Evolutionary conservation across 2,797 vertebrate species (phyloP).

Genomic region (Tapirus indicus): DNA sequence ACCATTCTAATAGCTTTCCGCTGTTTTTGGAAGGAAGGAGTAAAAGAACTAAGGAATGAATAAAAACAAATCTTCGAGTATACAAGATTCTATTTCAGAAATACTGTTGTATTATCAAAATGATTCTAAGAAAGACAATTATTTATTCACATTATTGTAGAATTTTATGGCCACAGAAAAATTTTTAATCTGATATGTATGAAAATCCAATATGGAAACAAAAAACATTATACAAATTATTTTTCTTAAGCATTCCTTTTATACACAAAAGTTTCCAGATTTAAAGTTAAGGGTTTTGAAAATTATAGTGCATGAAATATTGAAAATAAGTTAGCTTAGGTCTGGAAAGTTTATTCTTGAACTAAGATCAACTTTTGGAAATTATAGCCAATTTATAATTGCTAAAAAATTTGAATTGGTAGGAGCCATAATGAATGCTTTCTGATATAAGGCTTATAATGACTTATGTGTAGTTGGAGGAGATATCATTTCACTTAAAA

Average conservation of each 20-base stretch:
- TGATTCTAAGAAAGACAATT: neutral
- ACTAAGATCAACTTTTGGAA: slow-evolving; percentile 40
- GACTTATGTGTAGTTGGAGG: neutral
- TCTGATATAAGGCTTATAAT: neutral
- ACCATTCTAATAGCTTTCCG: slow-evolving; percentile 50
- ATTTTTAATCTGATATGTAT: neutral
- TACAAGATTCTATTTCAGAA: neutral
- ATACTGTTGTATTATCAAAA: neutral
- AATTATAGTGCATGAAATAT: neutral
- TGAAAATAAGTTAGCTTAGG: neutral
- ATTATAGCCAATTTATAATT: slow-evolving; percentile 42
- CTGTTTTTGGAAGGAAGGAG: slow-evolving; percentile 12
- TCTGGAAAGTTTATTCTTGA: slow-evolving; percentile 52
- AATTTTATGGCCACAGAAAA: slow-evolving; percentile 25
- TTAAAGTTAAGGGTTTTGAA: slow-evolving; percentile 30
- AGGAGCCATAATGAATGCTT: slow-evolving; percentile 46
- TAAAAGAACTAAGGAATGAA: slow-evolving; percentile 31
- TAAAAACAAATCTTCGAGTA: neutral
- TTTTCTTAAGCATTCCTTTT: slow-evolving; percentile 38
- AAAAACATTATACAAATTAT: neutral
- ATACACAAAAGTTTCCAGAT: neutral
- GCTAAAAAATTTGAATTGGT: slow-evolving; percentile 12
- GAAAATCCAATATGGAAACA: neutral
- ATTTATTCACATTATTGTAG: neutral
- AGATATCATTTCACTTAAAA: slow-evolving; percentile 59